These are phyloP conservation scores for Carlito syrichta DNA, from an alignment of 2,113 vertebrate species.

Conservation along the genomic window DNA sequence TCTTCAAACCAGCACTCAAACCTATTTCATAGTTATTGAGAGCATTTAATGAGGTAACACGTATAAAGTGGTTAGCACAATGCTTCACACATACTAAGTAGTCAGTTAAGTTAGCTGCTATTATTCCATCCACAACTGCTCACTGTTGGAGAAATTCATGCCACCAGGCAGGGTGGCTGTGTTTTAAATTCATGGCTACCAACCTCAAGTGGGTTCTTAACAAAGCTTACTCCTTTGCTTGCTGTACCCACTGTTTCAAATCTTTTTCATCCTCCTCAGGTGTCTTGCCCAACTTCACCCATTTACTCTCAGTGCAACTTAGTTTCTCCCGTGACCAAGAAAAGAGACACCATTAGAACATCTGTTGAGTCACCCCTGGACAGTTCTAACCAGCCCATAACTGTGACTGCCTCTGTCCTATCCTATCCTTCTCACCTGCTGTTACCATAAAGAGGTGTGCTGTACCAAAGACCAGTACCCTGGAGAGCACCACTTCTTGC, in stretches of 20 bases:
- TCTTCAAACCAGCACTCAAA: slow-evolving; percentile 2
- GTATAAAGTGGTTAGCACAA: slow-evolving; percentile 36
- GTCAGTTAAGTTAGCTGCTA: slow-evolving; percentile 49
- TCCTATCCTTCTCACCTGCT: not conserved
- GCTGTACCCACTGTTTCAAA: not conserved
- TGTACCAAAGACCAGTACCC: not conserved
- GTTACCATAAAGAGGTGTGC: not conserved
- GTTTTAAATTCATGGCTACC: not conserved
- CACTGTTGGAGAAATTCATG: not conserved
- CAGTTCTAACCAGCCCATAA: not conserved
- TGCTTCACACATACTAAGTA: slow-evolving; percentile 8
- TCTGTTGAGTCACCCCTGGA: not conserved
- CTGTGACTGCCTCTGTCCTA: not conserved
- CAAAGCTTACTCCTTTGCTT: not conserved
- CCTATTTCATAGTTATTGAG: slow-evolving; percentile 1
- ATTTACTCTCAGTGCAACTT: not conserved
- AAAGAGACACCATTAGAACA: not conserved
- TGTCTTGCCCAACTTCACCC: not conserved
- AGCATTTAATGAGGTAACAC: slow-evolving; percentile 20
- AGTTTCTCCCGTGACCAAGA: not conserved
- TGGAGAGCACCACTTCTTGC: not conserved
- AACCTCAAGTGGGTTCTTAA: not conserved
- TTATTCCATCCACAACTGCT: slow-evolving; percentile 10
- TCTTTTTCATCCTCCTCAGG: not conserved
- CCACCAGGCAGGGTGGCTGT: not conserved